A percentile compares a stretch with the other conserved stretches of the same genome.
phyloP scores from a whole-genome alignment of 1,140 invertebrate species.

The Tetramorium simillimum region DNA sequence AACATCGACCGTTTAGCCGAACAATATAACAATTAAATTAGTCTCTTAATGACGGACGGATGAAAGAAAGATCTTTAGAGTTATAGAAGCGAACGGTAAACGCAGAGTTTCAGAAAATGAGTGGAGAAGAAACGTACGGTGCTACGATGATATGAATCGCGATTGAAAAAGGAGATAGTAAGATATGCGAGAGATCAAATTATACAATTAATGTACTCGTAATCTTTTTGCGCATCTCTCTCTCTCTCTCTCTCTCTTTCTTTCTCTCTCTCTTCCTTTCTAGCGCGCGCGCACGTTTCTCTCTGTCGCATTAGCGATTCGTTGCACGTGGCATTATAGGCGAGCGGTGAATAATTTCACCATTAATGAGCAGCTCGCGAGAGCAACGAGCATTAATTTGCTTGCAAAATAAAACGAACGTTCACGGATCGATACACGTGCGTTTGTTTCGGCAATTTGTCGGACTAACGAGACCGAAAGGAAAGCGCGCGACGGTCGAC shows the following conservation, averaged over 20 bases:
- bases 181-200: background rate
- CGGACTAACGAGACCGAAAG: slow-evolving; percentile 53
- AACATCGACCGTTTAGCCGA: background rate
- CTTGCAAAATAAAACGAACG: slow-evolving; percentile 13
- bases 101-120: background rate
- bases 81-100: slow-evolving; percentile 9
- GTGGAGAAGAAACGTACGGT: background rate
- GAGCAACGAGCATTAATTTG: slow-evolving; percentile 16
- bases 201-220: background rate
- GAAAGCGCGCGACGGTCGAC: slow-evolving; percentile 17
- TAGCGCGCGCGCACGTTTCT: background rate
- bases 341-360: slow-evolving; percentile 36
- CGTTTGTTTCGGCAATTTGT: slow-evolving; percentile 49
- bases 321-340: background rate
- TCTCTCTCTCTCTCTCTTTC: background rate
- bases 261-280: background rate
- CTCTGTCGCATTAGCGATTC: slow-evolving; percentile 8
- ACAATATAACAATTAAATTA: slow-evolving; percentile 31
- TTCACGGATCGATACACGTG: slow-evolving; percentile 9
- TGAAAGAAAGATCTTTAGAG: background rate
- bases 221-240: background rate
- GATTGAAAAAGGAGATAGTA: background rate
- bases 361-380: slow-evolving; percentile 33
- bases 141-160: background rate
- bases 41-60: background rate